Evolutionary conservation across 1,140 invertebrate genomes (phyloP).

Genomic region (Lysiphlebus fabarum): DNA sequence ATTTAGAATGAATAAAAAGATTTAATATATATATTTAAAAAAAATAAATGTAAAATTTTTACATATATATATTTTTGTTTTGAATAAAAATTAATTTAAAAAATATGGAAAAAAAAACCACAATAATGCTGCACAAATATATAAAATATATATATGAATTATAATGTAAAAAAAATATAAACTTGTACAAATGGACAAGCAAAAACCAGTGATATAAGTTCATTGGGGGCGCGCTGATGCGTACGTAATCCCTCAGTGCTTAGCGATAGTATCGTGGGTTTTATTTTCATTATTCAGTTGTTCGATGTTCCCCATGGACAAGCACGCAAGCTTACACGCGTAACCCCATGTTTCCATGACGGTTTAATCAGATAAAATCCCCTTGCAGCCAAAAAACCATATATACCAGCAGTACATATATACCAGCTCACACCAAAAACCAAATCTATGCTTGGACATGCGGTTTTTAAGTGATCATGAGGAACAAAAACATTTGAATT

Average conservation of each 20-base stretch:
- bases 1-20: too few relatives aligned
- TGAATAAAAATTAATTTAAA: too few relatives aligned
- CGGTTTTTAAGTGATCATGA: neutral
- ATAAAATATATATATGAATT: neutral
- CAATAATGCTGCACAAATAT: conserved; percentile 4
- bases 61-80: too few relatives aligned
- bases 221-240: conserved; percentile 49
- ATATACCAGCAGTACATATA: too few relatives aligned
- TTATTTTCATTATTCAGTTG: conserved; percentile 57
- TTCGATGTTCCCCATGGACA: conserved; percentile 47
- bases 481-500: too few relatives aligned
- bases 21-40: too few relatives aligned
- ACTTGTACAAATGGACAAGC: neutral
- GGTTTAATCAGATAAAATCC: conserved; percentile 54
- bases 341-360: conserved; percentile 54
- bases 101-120: too few relatives aligned
- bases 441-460: neutral
- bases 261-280: conserved; percentile 53
- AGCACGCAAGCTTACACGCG: conserved; percentile 45
- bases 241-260: conserved; percentile 52
- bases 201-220: conserved; percentile 37
- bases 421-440: too few relatives aligned
- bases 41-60: too few relatives aligned
- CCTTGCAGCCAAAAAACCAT: conserved; percentile 3
- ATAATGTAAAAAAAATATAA: neutral